These are phyloP conservation scores for Drosophila paulistorum DNA, from an alignment of 1,140 invertebrate species.

Conservation along the genomic window DNA sequence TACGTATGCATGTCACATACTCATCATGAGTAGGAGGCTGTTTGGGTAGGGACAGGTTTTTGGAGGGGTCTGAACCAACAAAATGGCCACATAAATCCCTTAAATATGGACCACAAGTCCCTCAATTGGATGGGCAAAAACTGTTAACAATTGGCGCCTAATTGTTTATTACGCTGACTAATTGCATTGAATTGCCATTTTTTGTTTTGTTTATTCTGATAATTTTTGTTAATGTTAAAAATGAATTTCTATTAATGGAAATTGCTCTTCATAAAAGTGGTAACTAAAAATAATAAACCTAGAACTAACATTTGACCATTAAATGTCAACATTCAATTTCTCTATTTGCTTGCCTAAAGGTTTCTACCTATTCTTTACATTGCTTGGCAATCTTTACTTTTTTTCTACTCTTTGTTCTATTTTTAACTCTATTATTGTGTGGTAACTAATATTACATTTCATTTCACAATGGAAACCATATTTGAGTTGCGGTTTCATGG, in stretches of 20 bases:
- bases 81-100: constrained; percentile 11
- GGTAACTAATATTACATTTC: not conserved
- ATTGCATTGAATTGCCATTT: constrained; percentile 54
- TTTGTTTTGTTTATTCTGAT: constrained; percentile 29
- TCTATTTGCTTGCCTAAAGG: not conserved
- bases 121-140: not conserved
- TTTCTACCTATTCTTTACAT: not conserved
- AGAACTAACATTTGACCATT: not conserved
- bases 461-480: constrained; percentile 7
- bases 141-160: constrained; percentile 55
- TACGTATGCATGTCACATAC: constrained; percentile 68
- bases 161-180: constrained; percentile 66
- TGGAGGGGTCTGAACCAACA: not conserved
- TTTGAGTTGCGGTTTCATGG: not conserved
- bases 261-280: not conserved
- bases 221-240: constrained; percentile 31
- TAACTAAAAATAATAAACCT: no score
- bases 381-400: not conserved
- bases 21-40: not conserved
- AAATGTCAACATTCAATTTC: not conserved
- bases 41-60: no score
- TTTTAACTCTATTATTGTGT: constrained; percentile 1
- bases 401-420: not conserved
- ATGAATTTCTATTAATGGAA: constrained; percentile 25
- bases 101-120: constrained; percentile 3